Base-by-base conservation (phyloP, 2,113 vertebrate genomes). In the Zingel zingel region DNA sequence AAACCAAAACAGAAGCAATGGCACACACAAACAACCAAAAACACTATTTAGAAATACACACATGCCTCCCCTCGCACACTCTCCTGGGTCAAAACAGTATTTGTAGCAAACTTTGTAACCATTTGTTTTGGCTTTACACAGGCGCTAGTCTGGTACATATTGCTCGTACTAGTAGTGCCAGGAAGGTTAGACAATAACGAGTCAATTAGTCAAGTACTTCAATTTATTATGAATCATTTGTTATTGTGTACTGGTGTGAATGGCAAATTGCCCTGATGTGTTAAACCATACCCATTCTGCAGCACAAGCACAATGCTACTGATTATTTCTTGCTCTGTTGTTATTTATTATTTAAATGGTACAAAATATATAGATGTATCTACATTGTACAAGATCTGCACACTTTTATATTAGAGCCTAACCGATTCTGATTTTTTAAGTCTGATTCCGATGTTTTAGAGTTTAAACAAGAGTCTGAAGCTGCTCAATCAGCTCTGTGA, bases 191-290 rank as follows among this genome's bases (percentile, higher is more conserved):
- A 84, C 36, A 78, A 75, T 77, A 58, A 74, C 27, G 75, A 81
- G 82, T 79, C 66, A 77, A 85, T 87, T 83, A 77, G 27, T 27
- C 27, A 76, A 79, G 64, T 30, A 54, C 51, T 74, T 85, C 66
- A 74, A 78, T 66, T 74, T 45, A 70, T 73, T 77, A 86, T 77
- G 43, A 88, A 65, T 68, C 47, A 75, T 79, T 76, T 87, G 77
- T 88, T 75, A 84, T 65, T 73, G 71, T 78, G 30, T 39, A 77
- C 51, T 84, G 66, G 64, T 74, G 30, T 75, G 64, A 86, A 57
- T 68, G 70, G 33, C 57, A 66, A 65, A 76, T 80, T 56, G 45
- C 25, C 21, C 71, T 27, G 27, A 69, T 74, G 72, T 66, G 68
- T 68, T 72, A 56, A 79, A 74, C 68, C 63, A 65, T 45, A 67